Evolutionary conservation across 2,797 vertebrate genomes (phyloP), one percentile per base, ranked within the genome.

Genomic region (Mus minutoides): DNA sequence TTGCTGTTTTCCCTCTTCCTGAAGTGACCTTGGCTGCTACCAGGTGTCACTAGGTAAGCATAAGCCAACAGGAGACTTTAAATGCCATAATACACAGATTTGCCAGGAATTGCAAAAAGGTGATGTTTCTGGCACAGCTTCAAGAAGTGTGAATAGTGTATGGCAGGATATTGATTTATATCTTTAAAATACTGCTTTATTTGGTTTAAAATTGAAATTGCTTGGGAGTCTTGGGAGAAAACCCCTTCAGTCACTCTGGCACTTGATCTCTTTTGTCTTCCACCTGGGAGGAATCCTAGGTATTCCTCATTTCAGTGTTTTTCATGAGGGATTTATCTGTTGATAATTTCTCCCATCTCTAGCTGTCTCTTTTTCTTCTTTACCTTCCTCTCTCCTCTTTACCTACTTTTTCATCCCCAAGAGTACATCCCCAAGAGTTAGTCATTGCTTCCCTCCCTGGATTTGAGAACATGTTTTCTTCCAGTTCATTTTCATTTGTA

Each of bases 11-110:
- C 76, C 46, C 52, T 94, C 52, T 84, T 80, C 58, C 91, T 97
- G 94, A 95, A 92, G 96, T 95, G 85, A 90, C 94, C 95, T 90
- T 94, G 94, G 71, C 91, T 92, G 89, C 97, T 96, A 97, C 94
- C 94, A 97, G 97, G 94, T 97, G 97, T 97, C 96, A 97, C 89
- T 95, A 96, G 73, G 95, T 89, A 82, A 96, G 88, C 85, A 93
- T 56, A 85, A 73, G 77, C 54, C 84, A 88, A 54, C 9, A 78
- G 31, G 56, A 76, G 46, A 80, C 43, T 26, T 13, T 7, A 73
- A 73, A 43, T 67, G 75, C 87, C 60, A 31, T 75, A 43, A 60
- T 10, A 46, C 3, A 83, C 56, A 79, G 21, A 60, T 87, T 52
- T 62, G 40, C 17, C 29, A 92, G 58, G 56, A 92, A 34, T 21